Conservation (phyloP, 1,140 invertebrate genomes). For the Hyphantria cunea region DNA sequence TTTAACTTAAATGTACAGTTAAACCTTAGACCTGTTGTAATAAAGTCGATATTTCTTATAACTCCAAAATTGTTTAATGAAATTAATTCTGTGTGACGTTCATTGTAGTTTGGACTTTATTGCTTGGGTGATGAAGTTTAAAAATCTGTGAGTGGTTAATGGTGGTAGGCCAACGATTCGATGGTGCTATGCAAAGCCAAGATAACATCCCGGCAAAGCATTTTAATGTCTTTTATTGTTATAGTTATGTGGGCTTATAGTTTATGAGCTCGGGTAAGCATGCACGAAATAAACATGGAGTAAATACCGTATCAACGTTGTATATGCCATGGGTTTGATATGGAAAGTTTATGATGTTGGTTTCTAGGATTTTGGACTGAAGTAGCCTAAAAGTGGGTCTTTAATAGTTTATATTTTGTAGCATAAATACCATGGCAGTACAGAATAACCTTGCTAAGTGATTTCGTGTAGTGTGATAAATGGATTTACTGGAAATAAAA, state of each 20-base stretch:
- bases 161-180: conserved; percentile 14
- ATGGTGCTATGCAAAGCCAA: conserved; percentile 26
- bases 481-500: no score
- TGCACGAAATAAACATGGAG: conserved; percentile 1
- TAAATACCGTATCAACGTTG: conserved; percentile 1
- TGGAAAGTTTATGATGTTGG: background rate
- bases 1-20: background rate
- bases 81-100: conserved; percentile 3
- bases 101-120: background rate
- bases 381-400: no score
- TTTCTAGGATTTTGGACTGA: background rate
- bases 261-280: conserved; percentile 8
- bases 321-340: background rate
- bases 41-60: conserved; percentile 2
- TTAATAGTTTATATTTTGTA: no score
- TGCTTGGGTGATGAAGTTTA: background rate
- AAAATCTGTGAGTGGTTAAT: background rate
- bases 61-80: background rate
- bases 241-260: conserved; percentile 23
- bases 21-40: background rate
- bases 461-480: no score
- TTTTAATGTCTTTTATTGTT: conserved; percentile 28
- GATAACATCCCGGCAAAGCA: conserved; percentile 21
- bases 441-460: no score
- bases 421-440: no score